These are phyloP conservation scores for Lordiphosa andalusiaca DNA, from an alignment of 2,888 invertebrate species.

Conservation along the genomic window DNA sequence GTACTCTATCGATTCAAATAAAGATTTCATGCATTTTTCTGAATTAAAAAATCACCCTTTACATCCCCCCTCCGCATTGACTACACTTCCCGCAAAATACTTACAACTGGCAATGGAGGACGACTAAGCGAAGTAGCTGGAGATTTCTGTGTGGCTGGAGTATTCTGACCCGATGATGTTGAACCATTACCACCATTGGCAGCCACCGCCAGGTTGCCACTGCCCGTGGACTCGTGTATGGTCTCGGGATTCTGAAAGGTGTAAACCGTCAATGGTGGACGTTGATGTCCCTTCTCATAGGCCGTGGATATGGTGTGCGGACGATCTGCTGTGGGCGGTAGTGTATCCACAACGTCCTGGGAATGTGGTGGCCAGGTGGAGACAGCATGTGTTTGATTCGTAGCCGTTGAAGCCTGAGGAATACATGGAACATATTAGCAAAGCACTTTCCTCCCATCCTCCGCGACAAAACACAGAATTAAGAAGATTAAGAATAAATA, in stretches of 20 bases:
- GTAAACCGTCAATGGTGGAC: slow-evolving; percentile 92
- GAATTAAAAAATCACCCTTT: too few species aligned
- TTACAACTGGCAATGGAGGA: slow-evolving; percentile 88
- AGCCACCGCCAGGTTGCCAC: slow-evolving; percentile 26
- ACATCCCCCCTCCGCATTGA: neutral
- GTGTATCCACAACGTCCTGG: slow-evolving; percentile 77
- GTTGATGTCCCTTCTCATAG: slow-evolving; percentile 91
- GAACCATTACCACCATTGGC: slow-evolving; percentile 26
- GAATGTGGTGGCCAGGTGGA: slow-evolving; percentile 81
- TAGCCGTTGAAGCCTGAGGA: slow-evolving; percentile 82
- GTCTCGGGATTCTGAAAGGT: slow-evolving; percentile 91
- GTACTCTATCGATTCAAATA: too few species aligned
- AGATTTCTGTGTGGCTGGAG: slow-evolving; percentile 80
- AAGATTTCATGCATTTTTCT: too few species aligned
- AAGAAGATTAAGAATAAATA: slow-evolving; percentile 10
- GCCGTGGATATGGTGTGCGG: slow-evolving; percentile 97
- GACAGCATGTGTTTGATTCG: slow-evolving; percentile 80
- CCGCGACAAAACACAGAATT: slow-evolving; percentile 3
- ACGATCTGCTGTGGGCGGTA: slow-evolving; percentile 85
- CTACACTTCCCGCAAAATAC: slow-evolving; percentile 57
- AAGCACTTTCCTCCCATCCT: neutral
- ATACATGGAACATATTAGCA: neutral
- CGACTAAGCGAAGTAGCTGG: slow-evolving; percentile 82
- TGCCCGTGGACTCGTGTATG: slow-evolving; percentile 73
- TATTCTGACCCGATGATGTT: slow-evolving; percentile 67